These are phyloP conservation scores for Toxotes chatareus DNA, from an alignment of 2,113 vertebrate genomes.

Conservation along the genomic window DNA sequence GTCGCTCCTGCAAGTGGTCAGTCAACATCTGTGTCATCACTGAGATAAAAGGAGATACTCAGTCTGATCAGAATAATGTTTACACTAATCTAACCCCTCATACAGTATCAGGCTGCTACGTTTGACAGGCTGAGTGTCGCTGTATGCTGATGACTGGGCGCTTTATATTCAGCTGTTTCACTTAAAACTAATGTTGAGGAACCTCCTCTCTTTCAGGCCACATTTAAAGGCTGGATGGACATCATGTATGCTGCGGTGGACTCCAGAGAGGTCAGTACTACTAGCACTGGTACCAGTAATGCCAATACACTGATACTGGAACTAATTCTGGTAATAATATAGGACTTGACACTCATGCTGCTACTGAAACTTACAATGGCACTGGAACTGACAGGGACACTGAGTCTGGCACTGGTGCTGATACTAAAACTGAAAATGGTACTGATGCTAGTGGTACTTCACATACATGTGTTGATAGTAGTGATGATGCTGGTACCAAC, in stretches of 20 bases:
- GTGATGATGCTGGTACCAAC: not conserved
- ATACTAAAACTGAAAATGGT: not conserved
- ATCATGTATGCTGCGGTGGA: constrained; percentile 97
- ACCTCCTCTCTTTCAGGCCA: constrained; percentile 85
- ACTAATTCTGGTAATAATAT: not conserved
- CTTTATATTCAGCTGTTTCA: not conserved
- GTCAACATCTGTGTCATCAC: constrained; percentile 58
- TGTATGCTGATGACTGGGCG: not conserved
- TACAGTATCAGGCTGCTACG: not conserved
- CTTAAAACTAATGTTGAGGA: not conserved
- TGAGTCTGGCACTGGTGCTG: too few relatives aligned
- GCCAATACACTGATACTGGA: not conserved
- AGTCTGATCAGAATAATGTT: not conserved
- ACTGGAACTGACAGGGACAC: too few relatives aligned
- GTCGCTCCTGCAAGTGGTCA: constrained; percentile 95
- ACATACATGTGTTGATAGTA: too few relatives aligned
- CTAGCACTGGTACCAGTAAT: not conserved
- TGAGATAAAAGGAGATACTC: not conserved
- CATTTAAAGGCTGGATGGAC: constrained; percentile 98
- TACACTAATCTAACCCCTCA: too few relatives aligned
- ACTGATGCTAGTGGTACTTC: too few relatives aligned
- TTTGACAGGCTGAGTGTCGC: too few relatives aligned
- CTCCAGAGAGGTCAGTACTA: constrained; percentile 85
- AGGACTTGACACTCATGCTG: too few relatives aligned
- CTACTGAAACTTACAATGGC: not conserved